Evolutionary conservation across 1,140 invertebrate species (phyloP).

Genomic region (Tetranychus urticae): DNA sequence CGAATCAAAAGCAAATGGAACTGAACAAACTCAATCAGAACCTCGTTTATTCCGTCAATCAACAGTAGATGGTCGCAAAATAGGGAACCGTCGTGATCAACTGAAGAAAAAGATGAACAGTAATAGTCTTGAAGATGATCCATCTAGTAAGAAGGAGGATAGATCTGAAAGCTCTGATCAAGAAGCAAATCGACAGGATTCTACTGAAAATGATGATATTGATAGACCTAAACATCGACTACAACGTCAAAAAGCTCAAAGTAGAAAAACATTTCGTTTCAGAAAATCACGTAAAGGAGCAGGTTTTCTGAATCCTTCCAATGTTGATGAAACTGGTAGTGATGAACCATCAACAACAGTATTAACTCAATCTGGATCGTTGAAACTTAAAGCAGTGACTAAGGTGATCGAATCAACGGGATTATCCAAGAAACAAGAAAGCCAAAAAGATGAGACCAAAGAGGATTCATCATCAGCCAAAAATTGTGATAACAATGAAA

Average conservation of each 20-base stretch:
- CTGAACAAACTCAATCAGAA: slow-evolving; percentile 7
- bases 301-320: neutral
- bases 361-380: too few relatives aligned
- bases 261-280: slow-evolving; percentile 57
- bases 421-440: too few relatives aligned
- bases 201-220: neutral
- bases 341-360: too few relatives aligned
- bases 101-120: neutral
- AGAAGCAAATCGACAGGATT: too few relatives aligned
- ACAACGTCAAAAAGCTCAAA: slow-evolving; percentile 74
- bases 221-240: slow-evolving; percentile 36
- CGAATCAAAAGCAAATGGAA: neutral
- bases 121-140: slow-evolving; percentile 1
- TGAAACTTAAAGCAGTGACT: too few relatives aligned
- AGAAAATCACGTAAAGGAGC: slow-evolving; percentile 16
- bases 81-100: neutral
- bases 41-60: slow-evolving; percentile 10
- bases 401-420: too few relatives aligned
- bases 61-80: neutral
- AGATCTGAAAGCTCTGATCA: neutral
- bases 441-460: too few relatives aligned
- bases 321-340: too few relatives aligned
- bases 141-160: slow-evolving; percentile 2
- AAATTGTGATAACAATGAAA: too few relatives aligned
- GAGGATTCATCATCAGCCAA: too few relatives aligned